Evolutionary conservation across 2,113 vertebrate species (phyloP), one percentile per base, ranked within the genome.

Genomic region (Danionella cerebrum): DNA sequence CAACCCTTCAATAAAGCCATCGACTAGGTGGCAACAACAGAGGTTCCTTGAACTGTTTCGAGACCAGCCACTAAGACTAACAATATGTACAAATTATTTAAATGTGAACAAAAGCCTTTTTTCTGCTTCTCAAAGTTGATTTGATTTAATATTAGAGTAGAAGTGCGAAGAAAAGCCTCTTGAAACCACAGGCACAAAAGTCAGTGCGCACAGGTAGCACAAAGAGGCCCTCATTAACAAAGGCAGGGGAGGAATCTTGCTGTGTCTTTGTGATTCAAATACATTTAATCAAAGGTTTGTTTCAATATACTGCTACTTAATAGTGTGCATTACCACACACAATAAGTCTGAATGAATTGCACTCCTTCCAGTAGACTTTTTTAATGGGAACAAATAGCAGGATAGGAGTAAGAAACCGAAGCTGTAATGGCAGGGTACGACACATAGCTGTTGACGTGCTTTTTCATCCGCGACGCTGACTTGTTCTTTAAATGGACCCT

Each of bases 191-290:
- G 79, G 84, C 80, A 83, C 52, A 83, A 72, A 84, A 86, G 85
- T 87, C 83, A 82, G 83, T 76, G 1, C 77, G 84, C 12, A 50
- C 76, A 84, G 81, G 86, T 83, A 84, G 80, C 76, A 82, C 83
- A 86, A 82, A 80, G 80, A 82, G 71, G 77, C 68, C 69, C 80
- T 78, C 80, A 80, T 82, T 80, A 86, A 79, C 80, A 83, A 84
- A 79, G 80, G 81, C 78, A 63, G 70, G 82, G 74, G 79, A 84
- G 84, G 79, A 67, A 78, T 82, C 87, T 83, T 77, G 83, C 87
- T 88, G 84, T 87, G 84, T 82, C 87, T 89, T 89, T 90, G 87
- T 89, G 80, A 89, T 89, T 89, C 83, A 88, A 86, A 88, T 89
- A 75, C 82, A 86, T 87, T 89, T 90, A 89, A 89, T 90, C 84